phyloP scores from a whole-genome alignment of 2,888 invertebrate genomes.

The Athetis lepigone region DNA sequence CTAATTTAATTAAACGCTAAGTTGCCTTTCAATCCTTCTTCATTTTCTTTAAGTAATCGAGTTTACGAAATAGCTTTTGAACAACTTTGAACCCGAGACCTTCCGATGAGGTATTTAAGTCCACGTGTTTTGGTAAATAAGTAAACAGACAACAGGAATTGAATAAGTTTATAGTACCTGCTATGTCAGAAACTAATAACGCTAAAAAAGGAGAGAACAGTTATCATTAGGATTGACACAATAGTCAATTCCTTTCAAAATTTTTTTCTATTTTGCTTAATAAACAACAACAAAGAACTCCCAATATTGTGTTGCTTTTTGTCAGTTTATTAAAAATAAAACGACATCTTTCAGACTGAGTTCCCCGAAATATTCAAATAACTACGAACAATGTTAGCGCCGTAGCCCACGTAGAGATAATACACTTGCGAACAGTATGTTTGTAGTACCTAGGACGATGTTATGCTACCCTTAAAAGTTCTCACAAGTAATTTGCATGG shows the following conservation, averaged over 20 bases:
- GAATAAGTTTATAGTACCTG: not conserved
- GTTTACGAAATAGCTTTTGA: conserved; percentile 56
- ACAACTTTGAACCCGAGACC: conserved; percentile 49
- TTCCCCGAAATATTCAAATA: conserved; percentile 49
- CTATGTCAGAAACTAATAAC: not conserved
- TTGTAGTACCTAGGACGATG: conserved; percentile 46
- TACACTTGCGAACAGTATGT: conserved; percentile 53
- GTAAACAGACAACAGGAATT: conserved; percentile 26
- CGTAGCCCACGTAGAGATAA: conserved; percentile 42
- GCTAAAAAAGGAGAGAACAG: not conserved
- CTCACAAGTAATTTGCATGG: conserved; percentile 76
- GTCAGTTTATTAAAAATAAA: conserved; percentile 31
- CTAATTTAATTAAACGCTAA: conserved; percentile 61
- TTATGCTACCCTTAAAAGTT: conserved; percentile 65
- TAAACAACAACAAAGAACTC: conserved; percentile 20
- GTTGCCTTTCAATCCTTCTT: conserved; percentile 59
- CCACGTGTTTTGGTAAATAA: conserved; percentile 31
- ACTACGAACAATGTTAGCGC: conserved; percentile 27
- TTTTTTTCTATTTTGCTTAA: conserved; percentile 16
- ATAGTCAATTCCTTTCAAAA: not conserved
- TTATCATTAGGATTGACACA: conserved; percentile 5
- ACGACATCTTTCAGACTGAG: conserved; percentile 6
- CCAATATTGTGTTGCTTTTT: conserved; percentile 3
- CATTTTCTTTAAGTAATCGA: conserved; percentile 54
- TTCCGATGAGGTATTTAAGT: conserved; percentile 36